These are phyloP conservation scores for Tapirus terrestris DNA, from an alignment of 2,113 vertebrate species.

Conservation along the genomic window DNA sequence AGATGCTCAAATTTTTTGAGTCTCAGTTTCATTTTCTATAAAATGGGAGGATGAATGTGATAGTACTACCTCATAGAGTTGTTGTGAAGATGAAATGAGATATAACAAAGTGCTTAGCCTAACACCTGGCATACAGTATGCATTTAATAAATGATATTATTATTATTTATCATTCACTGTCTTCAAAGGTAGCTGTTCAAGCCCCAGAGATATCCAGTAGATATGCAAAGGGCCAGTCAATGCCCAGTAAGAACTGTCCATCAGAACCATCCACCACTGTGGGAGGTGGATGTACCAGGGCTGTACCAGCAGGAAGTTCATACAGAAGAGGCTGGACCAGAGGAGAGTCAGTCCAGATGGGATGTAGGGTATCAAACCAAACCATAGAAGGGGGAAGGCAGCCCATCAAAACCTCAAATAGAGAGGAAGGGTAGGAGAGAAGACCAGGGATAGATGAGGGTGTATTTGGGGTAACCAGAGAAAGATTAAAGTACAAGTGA, in stretches of 20 bases:
- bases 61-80: not conserved
- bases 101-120: not conserved
- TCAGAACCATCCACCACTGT: not conserved
- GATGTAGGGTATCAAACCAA: not conserved
- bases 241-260: not conserved
- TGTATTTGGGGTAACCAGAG: not conserved
- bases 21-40: conserved; percentile 21
- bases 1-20: not conserved
- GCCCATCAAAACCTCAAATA: not conserved
- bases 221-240: not conserved
- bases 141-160: not conserved
- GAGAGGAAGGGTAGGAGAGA: not conserved
- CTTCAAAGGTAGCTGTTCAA: not conserved
- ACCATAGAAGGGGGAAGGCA: not conserved
- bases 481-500: not conserved
- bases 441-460: not conserved
- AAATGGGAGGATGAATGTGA: not conserved
- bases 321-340: not conserved
- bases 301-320: conserved; percentile 1
- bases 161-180: not conserved
- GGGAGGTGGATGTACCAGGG: not conserved
- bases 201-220: not conserved
- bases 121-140: not conserved
- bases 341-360: not conserved
- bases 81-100: not conserved